Evolutionary conservation across 2,797 vertebrate species (phyloP).

Genomic region (Mus spretus): DNA sequence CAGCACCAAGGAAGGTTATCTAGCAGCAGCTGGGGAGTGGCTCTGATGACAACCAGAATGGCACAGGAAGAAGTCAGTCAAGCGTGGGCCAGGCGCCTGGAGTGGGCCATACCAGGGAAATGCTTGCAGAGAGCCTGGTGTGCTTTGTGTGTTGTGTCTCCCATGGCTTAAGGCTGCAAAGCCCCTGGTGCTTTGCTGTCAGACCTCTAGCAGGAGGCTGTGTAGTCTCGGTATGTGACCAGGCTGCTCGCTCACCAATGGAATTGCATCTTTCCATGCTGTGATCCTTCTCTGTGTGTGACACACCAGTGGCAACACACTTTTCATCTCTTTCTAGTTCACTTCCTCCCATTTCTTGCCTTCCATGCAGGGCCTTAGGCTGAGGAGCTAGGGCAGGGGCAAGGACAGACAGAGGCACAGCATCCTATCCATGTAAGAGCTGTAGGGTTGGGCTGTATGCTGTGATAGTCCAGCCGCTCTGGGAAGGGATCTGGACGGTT

Average conservation of each 20-base stretch:
- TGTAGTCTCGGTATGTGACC: not conserved
- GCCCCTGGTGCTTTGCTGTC: not conserved
- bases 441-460: not conserved
- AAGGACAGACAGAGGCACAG: not conserved
- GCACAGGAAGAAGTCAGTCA: not conserved
- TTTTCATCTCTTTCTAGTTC: slow-evolving; percentile 78
- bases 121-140: not conserved
- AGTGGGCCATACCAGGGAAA: not conserved
- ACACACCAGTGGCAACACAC: slow-evolving; percentile 78
- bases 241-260: slow-evolving; percentile 37
- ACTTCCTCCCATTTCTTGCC: slow-evolving; percentile 27
- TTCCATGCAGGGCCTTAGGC: not conserved
- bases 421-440: not conserved
- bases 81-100: not conserved
- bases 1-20: not conserved
- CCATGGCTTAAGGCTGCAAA: accelerated
- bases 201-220: not conserved
- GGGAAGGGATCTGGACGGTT: not conserved
- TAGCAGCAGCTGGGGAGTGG: accelerated
- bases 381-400: not conserved
- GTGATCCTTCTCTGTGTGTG: slow-evolving; percentile 80
- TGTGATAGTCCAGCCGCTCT: not conserved
- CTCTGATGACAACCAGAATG: too few species aligned
- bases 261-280: slow-evolving; percentile 68
- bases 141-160: too few species aligned